These are phyloP conservation scores for Podarcis siculus DNA, from an alignment of 2,797 vertebrate genomes.

Conservation along the genomic window DNA sequence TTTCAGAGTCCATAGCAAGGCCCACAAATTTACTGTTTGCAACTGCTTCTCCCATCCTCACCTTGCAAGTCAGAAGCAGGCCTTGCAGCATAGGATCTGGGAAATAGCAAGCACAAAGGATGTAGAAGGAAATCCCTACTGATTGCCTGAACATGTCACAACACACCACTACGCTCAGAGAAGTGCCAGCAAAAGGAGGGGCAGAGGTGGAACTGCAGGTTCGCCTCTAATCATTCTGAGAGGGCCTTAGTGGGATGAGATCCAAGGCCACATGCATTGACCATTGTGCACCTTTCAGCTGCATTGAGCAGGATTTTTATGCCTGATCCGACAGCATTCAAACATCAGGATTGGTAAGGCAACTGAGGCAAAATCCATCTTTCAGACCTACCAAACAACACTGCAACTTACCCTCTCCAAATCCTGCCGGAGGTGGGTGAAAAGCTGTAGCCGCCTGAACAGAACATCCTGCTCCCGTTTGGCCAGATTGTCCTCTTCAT, in stretches of 20 bases:
- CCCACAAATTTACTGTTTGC: neutral
- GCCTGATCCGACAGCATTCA: neutral
- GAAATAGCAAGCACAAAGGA: neutral
- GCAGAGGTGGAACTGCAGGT: no score
- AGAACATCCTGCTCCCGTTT: slow-evolving; percentile 94
- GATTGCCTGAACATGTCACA: neutral
- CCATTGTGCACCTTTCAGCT: no score
- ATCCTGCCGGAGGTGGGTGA: slow-evolving; percentile 96
- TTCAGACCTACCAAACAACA: rapidly evolving
- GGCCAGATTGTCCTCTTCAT: slow-evolving; percentile 96
- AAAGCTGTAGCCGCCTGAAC: slow-evolving; percentile 92
- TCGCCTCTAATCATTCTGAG: no score
- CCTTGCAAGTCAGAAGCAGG: neutral
- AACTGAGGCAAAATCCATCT: neutral
- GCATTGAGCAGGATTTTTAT: neutral
- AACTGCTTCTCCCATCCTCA: neutral
- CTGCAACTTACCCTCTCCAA: slow-evolving; percentile 90
- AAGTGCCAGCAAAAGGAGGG: neutral
- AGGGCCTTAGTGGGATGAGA: neutral
- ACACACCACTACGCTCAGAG: neutral
- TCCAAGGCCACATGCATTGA: neutral
- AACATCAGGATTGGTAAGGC: rapidly evolving
- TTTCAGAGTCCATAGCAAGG: neutral
- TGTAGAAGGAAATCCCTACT: neutral
- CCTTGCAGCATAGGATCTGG: neutral